A percentile compares a stretch with the other conserved stretches of the same genome.
Evolutionary conservation across 2,113 vertebrate genomes (phyloP).

Genomic region (Channa maculata): DNA sequence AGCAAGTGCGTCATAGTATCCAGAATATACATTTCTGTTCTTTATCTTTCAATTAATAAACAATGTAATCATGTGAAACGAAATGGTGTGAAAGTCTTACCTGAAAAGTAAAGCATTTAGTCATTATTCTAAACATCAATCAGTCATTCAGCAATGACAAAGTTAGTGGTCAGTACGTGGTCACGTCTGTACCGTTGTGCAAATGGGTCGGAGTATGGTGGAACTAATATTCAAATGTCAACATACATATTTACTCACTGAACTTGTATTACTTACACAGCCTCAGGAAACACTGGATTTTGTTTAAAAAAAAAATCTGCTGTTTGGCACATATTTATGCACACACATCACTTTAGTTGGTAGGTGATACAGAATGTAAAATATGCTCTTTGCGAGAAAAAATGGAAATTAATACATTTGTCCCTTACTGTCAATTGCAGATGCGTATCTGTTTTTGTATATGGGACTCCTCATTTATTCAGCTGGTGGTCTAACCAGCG

Average conservation of each 20-base stretch:
- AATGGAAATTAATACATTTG: constrained; percentile 13
- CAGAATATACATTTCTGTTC: not conserved
- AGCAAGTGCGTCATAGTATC: not conserved
- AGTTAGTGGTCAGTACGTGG: not conserved
- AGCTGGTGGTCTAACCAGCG: constrained; percentile 67
- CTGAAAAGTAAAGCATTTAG: not conserved
- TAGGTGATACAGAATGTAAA: not conserved
- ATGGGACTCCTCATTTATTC: constrained; percentile 58
- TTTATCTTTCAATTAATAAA: not conserved
- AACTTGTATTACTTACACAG: too few relatives aligned
- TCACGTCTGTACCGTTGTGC: not conserved
- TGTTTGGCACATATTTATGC: not conserved
- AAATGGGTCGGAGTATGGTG: not conserved
- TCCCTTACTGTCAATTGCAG: constrained; percentile 42
- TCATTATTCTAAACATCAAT: not conserved
- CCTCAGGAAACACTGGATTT: too few relatives aligned
- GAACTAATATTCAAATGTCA: too few relatives aligned
- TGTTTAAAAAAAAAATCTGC: too few relatives aligned
- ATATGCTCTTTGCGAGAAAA: not conserved
- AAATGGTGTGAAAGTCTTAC: not conserved
- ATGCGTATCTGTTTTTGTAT: constrained; percentile 49
- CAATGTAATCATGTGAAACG: not conserved
- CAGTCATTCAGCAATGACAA: not conserved
- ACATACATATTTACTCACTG: too few relatives aligned
- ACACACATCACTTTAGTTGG: not conserved